Conservation (phyloP, 2,797 vertebrate genomes). For the Epinephelus coioides region DNA sequence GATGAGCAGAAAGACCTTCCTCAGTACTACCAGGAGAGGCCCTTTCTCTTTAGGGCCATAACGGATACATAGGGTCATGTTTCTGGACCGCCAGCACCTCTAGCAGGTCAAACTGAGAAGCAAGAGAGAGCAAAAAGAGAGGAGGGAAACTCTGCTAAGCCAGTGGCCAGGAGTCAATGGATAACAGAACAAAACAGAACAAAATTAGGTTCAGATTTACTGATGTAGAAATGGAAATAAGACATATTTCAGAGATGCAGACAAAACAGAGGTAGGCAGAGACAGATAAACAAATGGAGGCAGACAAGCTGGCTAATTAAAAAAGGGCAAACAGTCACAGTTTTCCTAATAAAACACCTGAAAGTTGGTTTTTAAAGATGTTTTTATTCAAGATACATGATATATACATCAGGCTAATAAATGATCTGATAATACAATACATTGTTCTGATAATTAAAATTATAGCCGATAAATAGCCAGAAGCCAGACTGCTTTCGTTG, state of each 20-base stretch:
- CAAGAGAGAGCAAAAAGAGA: background rate
- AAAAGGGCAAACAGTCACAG: background rate
- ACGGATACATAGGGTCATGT: background rate
- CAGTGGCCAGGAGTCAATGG: background rate
- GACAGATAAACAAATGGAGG: slow-evolving; percentile 5
- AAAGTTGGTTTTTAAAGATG: slow-evolving; percentile 4
- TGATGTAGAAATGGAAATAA: background rate
- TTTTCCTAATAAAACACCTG: slow-evolving; percentile 21
- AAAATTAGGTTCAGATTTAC: slow-evolving; percentile 7
- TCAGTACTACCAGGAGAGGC: background rate
- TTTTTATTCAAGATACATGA: background rate
- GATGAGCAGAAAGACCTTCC: slow-evolving; percentile 28
- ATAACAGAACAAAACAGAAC: background rate
- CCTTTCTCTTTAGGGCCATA: background rate
- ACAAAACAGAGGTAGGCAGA: background rate
- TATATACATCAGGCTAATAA: too few relatives aligned
- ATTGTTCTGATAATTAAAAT: too few relatives aligned
- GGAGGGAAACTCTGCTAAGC: slow-evolving; percentile 5
- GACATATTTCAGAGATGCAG: background rate
- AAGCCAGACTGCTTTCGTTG: too few relatives aligned
- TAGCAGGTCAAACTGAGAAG: slow-evolving; percentile 13
- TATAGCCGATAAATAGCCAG: too few relatives aligned
- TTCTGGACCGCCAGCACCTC: background rate
- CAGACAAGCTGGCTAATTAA: slow-evolving; percentile 11
- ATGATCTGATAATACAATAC: too few relatives aligned